Evolutionary conservation across 2,113 vertebrate species (phyloP), one percentile per base, ranked within the genome.

Genomic region (Peromyscus polionotus): DNA sequence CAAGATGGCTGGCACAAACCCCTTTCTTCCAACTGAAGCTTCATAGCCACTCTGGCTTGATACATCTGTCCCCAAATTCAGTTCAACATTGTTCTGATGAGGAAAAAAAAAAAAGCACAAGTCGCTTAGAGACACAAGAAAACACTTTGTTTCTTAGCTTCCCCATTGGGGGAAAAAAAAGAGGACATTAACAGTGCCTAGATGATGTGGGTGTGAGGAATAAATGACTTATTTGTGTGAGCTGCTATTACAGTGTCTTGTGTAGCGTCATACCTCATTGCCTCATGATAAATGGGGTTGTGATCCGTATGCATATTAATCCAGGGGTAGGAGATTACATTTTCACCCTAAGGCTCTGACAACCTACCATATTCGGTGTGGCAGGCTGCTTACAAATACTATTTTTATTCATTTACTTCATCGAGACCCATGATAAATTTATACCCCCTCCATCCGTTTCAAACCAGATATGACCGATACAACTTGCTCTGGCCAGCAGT

Each of bases 61-160:
- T 77, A 13, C 5, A n/a, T 42, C 72, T 89, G 22, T 83, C 70
- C 70, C 73, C 87, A 83, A 91, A 13, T 93, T 94, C 54, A 95
- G 31, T 33, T 61, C 83, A 95, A 94, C 79, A n/a, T 28, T 42
- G 39, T 54, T 95, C 83, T 94, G 77, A 48, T 65, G 77, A 94
- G 61, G 17, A 7, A 70, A 73, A 65, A 75, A 70, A 75, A 84
- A 94, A 48, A 13, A 89, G 13, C 28, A 9, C 3, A 72, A 80
- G 22, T 68, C 19, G 93, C 68, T 75, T 63, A 13, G 36, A 84
- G n/a, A 1, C 14, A 26, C 7, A 13, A 16, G 20, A 13, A 20
- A 39, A 83, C 20, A 81, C 26, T 70, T 11, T 70, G 67, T 57
- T 11, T 31, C 24, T 93, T 3, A 48, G 45, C 17, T 93, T 87